Base-by-base conservation (phyloP, 1,140 invertebrate species). In the Magallana gigas region DNA sequence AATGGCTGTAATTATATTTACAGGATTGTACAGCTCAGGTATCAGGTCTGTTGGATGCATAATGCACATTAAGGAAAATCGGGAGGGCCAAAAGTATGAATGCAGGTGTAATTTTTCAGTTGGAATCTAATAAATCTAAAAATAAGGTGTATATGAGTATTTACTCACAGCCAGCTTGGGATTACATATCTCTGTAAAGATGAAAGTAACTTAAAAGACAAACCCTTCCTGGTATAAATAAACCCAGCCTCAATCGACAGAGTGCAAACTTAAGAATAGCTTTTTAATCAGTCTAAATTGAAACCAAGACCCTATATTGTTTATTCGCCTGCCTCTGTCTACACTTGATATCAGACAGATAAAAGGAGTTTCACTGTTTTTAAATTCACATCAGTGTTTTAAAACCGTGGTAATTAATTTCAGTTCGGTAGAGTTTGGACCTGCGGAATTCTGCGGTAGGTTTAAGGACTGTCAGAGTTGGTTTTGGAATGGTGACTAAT, bases 181-280 rank as follows among this genome's bases (percentile, higher is more conserved):
- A 71, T 71, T 71, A 71, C 68, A 29, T 71, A 14, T 29, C 12
- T 29, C 23, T 18, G 36, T 29, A 71, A 71, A 71, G 68, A 71
- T 71, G 23, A 71, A 71, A 71, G 68, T 71, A 29, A 29, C 68
- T 29, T 36, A 29, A 9, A 36, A 71, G 68, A 71, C 68, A 18
- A 71, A 29, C 68, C 68, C 68, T 29, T 71, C 68, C 68, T 71
- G 68, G 11, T 71, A 71, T 71, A 71, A 71, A 71, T 71, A 71
- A 71, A 71, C 68, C 68, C 23, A 71, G 68, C 68, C 68, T 29
- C 12, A 71, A 71, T 71, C 68, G 36, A 29, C 23, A 71, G 23
- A 71, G 68, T 71, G 68, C 68, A 71, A 71, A 71, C 68, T 71
- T 71, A 36, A 71, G 68, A 71, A 71, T 71, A 71, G 68, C 68